Conservation (phyloP, 2,888 invertebrate species). For the Bhutanitis thaidina region DNA sequence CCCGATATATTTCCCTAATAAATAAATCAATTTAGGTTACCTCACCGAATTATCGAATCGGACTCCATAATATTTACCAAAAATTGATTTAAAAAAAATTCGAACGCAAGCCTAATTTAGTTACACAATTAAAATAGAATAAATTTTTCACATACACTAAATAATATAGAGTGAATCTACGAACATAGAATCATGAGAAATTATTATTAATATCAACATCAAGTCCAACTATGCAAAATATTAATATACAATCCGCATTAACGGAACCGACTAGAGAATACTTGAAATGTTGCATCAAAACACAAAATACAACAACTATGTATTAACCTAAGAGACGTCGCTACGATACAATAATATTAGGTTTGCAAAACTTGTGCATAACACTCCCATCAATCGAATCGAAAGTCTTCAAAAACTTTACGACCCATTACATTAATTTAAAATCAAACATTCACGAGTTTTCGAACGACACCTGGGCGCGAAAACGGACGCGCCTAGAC, state of each 20-base stretch:
- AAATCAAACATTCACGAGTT: constrained; percentile 35
- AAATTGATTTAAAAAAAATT: constrained; percentile 55
- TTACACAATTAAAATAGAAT: constrained; percentile 61
- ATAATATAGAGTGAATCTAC: constrained; percentile 62
- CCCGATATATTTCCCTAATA: constrained; percentile 69
- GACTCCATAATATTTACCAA: constrained; percentile 29
- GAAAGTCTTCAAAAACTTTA: constrained; percentile 38
- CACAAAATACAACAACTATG: constrained; percentile 72
- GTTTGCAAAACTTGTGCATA: constrained; percentile 70
- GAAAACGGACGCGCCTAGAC: constrained; percentile 13
- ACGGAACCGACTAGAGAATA: constrained; percentile 49
- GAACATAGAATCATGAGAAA: constrained; percentile 58
- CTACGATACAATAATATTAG: constrained; percentile 43
- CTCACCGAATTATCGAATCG: constrained; percentile 26
- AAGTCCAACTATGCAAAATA: constrained; percentile 40
- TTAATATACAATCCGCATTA: constrained; percentile 28
- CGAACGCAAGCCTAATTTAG: constrained; percentile 58
- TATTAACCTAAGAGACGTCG: constrained; percentile 56
- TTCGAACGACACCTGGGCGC: constrained; percentile 27
- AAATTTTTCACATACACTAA: constrained; percentile 71
- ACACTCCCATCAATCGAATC: constrained; percentile 35
- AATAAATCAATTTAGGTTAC: constrained; percentile 66
- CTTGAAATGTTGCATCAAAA: constrained; percentile 50
- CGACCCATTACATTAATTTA: constrained; percentile 41
- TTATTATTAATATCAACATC: constrained; percentile 54